Conservation (phyloP, 2,797 vertebrate genomes). For the Dermochelys coriacea region DNA sequence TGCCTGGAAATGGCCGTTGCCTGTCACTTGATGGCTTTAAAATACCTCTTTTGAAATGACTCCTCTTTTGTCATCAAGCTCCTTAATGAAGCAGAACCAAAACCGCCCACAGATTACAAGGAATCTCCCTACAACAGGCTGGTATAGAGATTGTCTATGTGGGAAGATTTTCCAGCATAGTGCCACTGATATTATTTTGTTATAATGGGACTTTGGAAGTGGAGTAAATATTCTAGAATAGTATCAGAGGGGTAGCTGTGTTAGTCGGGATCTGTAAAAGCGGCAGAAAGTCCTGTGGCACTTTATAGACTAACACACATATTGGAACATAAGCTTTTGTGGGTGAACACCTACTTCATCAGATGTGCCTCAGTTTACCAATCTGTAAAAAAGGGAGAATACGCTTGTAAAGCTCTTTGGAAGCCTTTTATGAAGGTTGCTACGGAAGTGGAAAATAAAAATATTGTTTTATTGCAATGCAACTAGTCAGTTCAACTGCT, state of each 20-base stretch:
- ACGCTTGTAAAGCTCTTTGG: background rate
- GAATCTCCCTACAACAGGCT: rapidly evolving
- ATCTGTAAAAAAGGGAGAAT: background rate
- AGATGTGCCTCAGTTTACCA: background rate
- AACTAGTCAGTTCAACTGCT: no score
- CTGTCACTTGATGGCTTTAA: background rate
- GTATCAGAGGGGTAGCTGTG: no score
- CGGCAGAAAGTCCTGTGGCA: no score
- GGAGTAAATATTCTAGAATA: background rate
- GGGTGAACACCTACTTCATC: no score
- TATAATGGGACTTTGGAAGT: background rate
- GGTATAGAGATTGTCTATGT: background rate
- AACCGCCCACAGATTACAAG: background rate
- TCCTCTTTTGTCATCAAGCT: background rate
- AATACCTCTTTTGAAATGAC: background rate
- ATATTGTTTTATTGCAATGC: no score
- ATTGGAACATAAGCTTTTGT: no score
- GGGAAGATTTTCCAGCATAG: background rate
- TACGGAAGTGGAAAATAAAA: background rate
- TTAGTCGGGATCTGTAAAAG: no score
- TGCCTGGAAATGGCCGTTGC: background rate
- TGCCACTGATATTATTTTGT: background rate
- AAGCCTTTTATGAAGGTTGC: background rate
- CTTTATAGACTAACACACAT: no score
- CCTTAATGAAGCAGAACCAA: background rate